These are phyloP conservation scores for Distichodus sexfasciatus DNA, from an alignment of 2,797 vertebrate genomes.

Conservation along the genomic window DNA sequence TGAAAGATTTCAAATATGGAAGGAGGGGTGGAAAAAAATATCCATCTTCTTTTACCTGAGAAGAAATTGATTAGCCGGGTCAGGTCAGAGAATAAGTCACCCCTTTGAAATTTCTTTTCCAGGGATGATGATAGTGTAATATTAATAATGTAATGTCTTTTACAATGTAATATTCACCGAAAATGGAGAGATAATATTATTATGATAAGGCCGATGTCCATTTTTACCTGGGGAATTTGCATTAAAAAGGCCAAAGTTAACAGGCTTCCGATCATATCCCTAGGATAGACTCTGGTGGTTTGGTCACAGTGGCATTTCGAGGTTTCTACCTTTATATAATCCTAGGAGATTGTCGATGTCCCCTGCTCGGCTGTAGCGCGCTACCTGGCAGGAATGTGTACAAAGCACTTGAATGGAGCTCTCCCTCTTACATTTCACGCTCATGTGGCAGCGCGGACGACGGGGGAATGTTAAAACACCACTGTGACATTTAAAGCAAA, in stretches of 20 bases:
- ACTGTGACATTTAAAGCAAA: conserved; percentile 53
- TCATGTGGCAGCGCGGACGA: conserved; percentile 25
- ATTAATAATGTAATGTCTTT: background rate
- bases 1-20: conserved; percentile 37
- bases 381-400: conserved; percentile 12
- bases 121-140: too few species aligned
- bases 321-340: conserved; percentile 17
- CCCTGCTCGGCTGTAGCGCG: background rate
- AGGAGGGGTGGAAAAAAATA: conserved; percentile 8
- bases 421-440: conserved; percentile 34
- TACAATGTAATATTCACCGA: background rate
- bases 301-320: conserved; percentile 40
- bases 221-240: background rate
- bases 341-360: conserved; percentile 6
- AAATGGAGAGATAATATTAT: background rate
- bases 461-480: conserved; percentile 47
- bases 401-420: background rate
- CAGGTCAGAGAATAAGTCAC: too few species aligned
- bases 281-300: background rate
- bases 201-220: background rate
- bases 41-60: conserved; percentile 5
- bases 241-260: background rate
- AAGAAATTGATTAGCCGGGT: background rate
- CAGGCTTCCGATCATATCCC: background rate
- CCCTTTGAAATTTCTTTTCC: too few species aligned